A percentile compares a stretch with the other conserved stretches of the same genome.
These are phyloP conservation scores for Ariolimax columbianus DNA, from an alignment of 2,888 invertebrate genomes.

Conservation along the genomic window DNA sequence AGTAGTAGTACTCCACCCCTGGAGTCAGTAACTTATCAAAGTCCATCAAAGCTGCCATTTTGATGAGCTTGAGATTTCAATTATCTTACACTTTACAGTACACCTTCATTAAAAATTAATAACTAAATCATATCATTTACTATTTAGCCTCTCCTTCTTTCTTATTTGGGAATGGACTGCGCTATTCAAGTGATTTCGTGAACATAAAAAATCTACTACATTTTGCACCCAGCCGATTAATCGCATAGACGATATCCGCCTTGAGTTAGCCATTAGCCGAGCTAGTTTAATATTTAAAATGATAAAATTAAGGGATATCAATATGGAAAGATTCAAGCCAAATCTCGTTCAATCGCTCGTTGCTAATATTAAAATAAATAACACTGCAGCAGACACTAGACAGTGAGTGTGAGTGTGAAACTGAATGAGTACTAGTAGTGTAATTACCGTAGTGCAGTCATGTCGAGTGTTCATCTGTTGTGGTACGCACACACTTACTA, in stretches of 20 bases:
- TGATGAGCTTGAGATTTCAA: background rate
- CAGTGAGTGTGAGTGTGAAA: background rate
- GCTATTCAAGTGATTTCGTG: background rate
- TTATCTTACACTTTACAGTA: too few species aligned
- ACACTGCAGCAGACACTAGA: background rate
- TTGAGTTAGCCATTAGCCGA: background rate
- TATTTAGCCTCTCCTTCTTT: too few species aligned
- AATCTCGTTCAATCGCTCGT: background rate
- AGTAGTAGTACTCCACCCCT: constrained; percentile 60
- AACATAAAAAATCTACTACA: background rate
- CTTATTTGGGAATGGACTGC: too few species aligned
- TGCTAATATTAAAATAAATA: background rate
- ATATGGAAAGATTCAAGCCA: too few species aligned
- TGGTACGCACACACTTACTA: too few species aligned
- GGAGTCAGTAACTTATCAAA: constrained; percentile 56
- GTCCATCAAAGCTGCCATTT: constrained; percentile 64
- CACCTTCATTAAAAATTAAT: background rate
- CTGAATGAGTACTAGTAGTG: too few species aligned
- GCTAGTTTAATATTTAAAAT: background rate
- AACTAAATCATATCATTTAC: too few species aligned
- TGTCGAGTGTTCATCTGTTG: too few species aligned
- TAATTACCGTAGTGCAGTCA: too few species aligned
- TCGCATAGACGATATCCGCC: background rate
- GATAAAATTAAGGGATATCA: too few species aligned
- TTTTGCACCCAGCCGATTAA: background rate